phyloP scores from a whole-genome alignment of 2,113 vertebrate genomes.

The Sebastes schlegelii region DNA sequence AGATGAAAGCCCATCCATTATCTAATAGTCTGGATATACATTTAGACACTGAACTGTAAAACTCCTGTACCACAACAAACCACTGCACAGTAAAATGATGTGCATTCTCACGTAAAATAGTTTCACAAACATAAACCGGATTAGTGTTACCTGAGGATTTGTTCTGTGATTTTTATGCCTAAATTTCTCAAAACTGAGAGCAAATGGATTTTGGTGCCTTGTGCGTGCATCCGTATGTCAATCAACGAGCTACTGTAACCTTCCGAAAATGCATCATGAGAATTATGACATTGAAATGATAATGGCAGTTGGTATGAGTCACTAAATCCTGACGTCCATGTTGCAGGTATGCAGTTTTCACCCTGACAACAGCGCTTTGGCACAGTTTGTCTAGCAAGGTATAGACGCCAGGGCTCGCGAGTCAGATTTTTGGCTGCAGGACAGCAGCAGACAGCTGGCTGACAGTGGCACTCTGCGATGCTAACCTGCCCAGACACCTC shows the following conservation, averaged over 20 bases:
- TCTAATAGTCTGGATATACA: no score
- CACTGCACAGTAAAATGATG: no score
- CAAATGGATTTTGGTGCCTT: neutral
- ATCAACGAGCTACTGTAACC: neutral
- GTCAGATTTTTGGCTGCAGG: slow-evolving; percentile 58
- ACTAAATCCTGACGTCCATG: neutral
- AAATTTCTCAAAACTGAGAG: neutral
- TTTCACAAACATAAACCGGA: neutral
- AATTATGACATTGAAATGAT: neutral
- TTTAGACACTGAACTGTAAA: no score
- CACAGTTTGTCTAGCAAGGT: slow-evolving; percentile 6
- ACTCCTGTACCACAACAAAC: neutral
- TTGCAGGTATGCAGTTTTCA: neutral
- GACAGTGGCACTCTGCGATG: slow-evolving; percentile 39
- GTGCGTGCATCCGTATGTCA: no score
- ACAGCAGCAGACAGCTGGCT: slow-evolving; percentile 58
- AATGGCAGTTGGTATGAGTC: neutral
- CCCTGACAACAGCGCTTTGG: slow-evolving; percentile 30
- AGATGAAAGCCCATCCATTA: no score
- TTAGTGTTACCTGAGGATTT: neutral
- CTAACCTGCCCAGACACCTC: slow-evolving; percentile 61
- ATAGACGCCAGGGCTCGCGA: slow-evolving; percentile 31
- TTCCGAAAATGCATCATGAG: neutral
- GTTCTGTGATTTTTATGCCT: neutral
- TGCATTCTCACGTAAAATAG: neutral